A percentile compares a stretch with the other conserved stretches of the same genome.
Evolutionary conservation across 2,888 invertebrate genomes (phyloP).

Genomic region (Bimastos eiseni): DNA sequence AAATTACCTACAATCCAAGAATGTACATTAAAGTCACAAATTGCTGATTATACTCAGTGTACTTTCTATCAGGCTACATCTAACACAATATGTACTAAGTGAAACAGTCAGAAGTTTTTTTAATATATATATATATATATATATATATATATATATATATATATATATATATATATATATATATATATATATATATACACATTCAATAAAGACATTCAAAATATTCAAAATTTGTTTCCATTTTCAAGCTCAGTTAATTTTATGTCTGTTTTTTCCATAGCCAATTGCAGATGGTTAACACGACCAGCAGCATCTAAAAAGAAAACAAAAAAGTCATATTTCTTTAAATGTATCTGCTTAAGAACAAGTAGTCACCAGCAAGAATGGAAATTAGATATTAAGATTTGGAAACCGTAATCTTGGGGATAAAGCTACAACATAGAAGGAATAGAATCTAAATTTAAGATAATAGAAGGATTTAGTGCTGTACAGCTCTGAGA

Average conservation of each 20-base stretch:
- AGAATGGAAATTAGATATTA: not conserved
- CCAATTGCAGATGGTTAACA: not conserved
- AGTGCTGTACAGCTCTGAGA: not conserved
- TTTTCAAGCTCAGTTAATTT: slow-evolving; percentile 9
- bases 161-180: not conserved
- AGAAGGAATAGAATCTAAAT: not conserved
- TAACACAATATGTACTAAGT: not conserved
- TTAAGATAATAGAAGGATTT: not conserved
- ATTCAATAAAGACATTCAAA: not conserved
- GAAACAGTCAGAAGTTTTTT: not conserved
- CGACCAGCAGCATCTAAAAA: not conserved
- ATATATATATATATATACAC: not conserved
- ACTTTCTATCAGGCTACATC: not conserved
- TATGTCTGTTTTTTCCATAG: not conserved
- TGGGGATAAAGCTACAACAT: not conserved
- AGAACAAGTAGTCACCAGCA: not conserved
- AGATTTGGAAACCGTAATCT: not conserved
- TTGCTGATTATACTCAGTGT: not conserved
- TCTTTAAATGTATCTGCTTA: not conserved
- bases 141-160: not conserved
- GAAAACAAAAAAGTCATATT: not conserved
- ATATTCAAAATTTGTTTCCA: not conserved
- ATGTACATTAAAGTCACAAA: not conserved
- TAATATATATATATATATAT: no score
- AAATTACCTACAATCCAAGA: not conserved